phyloP scores from a whole-genome alignment of 2,113 vertebrate species.

The Xenopus borealis region DNA sequence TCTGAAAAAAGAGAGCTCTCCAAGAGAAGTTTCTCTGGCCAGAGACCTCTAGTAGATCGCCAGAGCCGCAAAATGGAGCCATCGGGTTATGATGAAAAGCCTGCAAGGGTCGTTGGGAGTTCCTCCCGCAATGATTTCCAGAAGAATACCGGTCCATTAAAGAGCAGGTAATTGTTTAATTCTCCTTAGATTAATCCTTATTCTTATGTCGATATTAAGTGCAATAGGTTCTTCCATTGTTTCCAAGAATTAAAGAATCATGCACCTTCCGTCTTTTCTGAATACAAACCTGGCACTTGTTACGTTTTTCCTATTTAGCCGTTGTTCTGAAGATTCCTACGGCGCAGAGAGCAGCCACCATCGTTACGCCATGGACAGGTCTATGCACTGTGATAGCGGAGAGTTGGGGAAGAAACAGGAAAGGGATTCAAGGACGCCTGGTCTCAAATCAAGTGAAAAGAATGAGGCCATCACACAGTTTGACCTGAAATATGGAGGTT shows the following conservation, averaged over 20 bases:
- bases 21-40: slow-evolving; percentile 95
- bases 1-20: slow-evolving; percentile 91
- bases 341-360: slow-evolving; percentile 59
- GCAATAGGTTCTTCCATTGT: too few relatives aligned
- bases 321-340: slow-evolving; percentile 76
- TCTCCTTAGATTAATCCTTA: background rate
- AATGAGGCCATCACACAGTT: slow-evolving; percentile 79
- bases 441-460: slow-evolving; percentile 71
- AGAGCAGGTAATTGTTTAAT: slow-evolving; percentile 49
- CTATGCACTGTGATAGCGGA: slow-evolving; percentile 52
- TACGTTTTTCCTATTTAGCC: slow-evolving; percentile 48
- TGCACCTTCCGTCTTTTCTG: fast-evolving
- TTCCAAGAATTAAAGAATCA: too few relatives aligned
- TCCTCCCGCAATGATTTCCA: slow-evolving; percentile 75
- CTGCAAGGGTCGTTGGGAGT: slow-evolving; percentile 62
- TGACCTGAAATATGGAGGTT: slow-evolving; percentile 86
- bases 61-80: slow-evolving; percentile 90
- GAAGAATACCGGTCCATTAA: slow-evolving; percentile 76
- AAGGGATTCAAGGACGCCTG: slow-evolving; percentile 71
- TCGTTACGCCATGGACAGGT: slow-evolving; percentile 76
- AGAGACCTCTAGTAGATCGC: slow-evolving; percentile 87
- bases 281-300: fast-evolving
- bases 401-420: slow-evolving; percentile 78
- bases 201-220: too few relatives aligned
- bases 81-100: slow-evolving; percentile 72